Evolutionary conservation across 2,888 invertebrate species (phyloP).

Genomic region (Melitaea athalia): DNA sequence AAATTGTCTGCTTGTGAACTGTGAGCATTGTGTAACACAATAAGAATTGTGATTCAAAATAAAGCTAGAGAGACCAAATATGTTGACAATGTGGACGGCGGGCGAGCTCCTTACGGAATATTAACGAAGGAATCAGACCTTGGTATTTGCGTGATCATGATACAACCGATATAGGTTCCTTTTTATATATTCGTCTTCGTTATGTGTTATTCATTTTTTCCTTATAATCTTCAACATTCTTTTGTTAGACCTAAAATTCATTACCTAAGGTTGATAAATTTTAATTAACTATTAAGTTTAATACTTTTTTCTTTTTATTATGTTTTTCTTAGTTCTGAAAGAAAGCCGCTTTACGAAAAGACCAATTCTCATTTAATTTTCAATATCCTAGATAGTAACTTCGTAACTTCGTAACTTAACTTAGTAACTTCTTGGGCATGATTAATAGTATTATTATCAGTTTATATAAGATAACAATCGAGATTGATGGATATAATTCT

Average conservation of each 20-base stretch:
- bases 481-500: no score
- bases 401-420: no score
- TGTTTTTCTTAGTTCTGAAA: no score
- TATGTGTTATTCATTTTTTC: constrained; percentile 5
- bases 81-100: constrained; percentile 57
- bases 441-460: no score
- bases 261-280: no score
- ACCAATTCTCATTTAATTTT: no score
- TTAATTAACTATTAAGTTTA: background rate
- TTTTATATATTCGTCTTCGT: constrained; percentile 21
- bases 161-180: constrained; percentile 50
- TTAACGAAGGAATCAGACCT: constrained; percentile 58
- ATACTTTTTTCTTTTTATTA: background rate
- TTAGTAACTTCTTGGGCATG: no score
- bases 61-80: constrained; percentile 66
- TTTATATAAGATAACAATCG: no score
- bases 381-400: no score
- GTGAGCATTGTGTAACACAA: constrained; percentile 61
- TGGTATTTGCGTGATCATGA: constrained; percentile 58
- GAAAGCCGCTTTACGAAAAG: no score
- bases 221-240: background rate
- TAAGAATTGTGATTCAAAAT: constrained; percentile 68
- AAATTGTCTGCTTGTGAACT: constrained; percentile 21
- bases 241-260: no score
- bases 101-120: constrained; percentile 56